These are phyloP conservation scores for Polydrusus tereticollis DNA, from an alignment of 2,888 invertebrate genomes.

Conservation along the genomic window DNA sequence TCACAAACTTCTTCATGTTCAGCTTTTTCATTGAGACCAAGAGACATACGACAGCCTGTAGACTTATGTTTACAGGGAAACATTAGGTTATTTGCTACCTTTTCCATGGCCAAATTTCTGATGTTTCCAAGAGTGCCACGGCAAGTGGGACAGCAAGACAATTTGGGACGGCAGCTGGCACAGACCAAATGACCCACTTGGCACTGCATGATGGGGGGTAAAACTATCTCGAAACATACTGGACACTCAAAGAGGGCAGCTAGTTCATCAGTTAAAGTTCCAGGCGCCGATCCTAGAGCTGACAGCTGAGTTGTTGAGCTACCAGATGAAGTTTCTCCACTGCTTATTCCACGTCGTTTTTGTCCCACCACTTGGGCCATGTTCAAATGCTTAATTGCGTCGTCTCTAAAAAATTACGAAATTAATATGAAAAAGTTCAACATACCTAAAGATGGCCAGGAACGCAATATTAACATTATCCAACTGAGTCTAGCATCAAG, in stretches of 20 bases:
- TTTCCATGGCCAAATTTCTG: constrained; percentile 99
- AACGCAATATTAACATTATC: constrained; percentile 2
- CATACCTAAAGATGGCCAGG: not conserved
- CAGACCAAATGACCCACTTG: constrained; percentile 99
- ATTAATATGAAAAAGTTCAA: not conserved
- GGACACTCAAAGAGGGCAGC: constrained; percentile 95
- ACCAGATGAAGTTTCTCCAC: constrained; percentile 57
- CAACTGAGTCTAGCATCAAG: not conserved
- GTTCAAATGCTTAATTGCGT: not conserved
- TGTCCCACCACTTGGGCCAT: constrained; percentile 62
- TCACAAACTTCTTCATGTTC: constrained; percentile 99
- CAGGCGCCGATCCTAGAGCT: constrained; percentile 67
- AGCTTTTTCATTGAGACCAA: constrained; percentile 96
- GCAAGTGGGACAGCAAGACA: constrained; percentile 98
- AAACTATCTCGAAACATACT: constrained; percentile 99
- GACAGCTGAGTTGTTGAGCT: constrained; percentile 59
- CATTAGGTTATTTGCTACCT: constrained; percentile 93
- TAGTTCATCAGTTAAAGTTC: constrained; percentile 85
- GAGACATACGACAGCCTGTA: constrained; percentile 92
- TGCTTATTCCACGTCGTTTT: constrained; percentile 60
- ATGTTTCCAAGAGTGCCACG: constrained; percentile 97
- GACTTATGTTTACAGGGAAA: constrained; percentile 99
- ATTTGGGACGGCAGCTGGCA: constrained; percentile 95
- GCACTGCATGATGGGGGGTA: constrained; percentile 99
- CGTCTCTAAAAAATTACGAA: constrained; percentile 19